Evolutionary conservation across 2,113 vertebrate genomes (phyloP), one percentile per base, ranked within the genome.

Genomic region (Talpa occidentalis): DNA sequence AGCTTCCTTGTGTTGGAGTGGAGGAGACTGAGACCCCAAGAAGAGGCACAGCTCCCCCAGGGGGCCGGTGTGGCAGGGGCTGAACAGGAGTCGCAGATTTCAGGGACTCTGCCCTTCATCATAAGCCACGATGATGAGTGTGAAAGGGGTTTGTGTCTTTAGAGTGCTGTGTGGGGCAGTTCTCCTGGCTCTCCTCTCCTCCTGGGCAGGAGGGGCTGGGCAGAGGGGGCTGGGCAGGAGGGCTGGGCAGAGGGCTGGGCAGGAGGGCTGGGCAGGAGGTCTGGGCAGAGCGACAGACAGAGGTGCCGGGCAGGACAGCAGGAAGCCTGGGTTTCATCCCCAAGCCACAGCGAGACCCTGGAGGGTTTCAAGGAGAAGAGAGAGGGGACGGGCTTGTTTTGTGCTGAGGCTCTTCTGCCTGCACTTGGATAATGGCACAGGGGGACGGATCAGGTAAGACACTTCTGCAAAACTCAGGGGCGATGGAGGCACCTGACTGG

Each of bases 121-220:
- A 1, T 26, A 6, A 72, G 8, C 8, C 0, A 1, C 6, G 0
- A 3, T 8, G 40, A 28, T 2, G 37, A 26, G 15, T 3, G 30
- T 26, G 30, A 40, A 22, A 2, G 19, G 6, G 37, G 15, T 21
- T 15, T 67, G 16, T 44, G 32, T 16, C 42, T 30, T 56, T 5
- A 1, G 11, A 22, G 52, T 10, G 0, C 9, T 42, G 12, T 64
- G 22, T 80, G 60, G 66, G 17, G 14, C 10, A 24, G 5, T 26
- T 67, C 32, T 54, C 59, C 5, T 0, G 5, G 16, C n/a, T 49
- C n/a, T 5, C n/a, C 19, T 37, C 69, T 49, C 21, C 22, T 83
- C 19, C 7, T 4, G 1, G 42, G 11, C 6, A 42, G 0, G 54
- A 56, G 54, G 54, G 54, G 2, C 54, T 6, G 1, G 42, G 11